A percentile compares a stretch with the other conserved stretches of the same genome.
Conservation (phyloP, 2,113 vertebrate genomes). For the Seriola rivoliana region DNA sequence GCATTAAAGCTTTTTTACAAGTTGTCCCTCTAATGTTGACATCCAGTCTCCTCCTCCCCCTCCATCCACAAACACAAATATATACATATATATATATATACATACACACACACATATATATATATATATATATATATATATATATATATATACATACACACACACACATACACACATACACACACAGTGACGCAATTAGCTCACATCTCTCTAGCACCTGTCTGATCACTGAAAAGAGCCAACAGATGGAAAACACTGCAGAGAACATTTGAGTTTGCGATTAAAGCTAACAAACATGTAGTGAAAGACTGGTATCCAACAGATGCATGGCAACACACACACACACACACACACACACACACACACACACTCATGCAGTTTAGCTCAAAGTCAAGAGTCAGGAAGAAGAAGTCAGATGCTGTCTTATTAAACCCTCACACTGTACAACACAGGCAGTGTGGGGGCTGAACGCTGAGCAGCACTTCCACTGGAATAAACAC, state of each 20-base stretch:
- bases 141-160: neutral
- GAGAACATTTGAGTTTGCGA: slow-evolving; percentile 27
- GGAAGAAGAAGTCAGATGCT: slow-evolving; percentile 27
- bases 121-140: neutral
- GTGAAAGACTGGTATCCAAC: slow-evolving; percentile 35
- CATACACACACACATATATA: neutral
- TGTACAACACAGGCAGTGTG: slow-evolving; percentile 16
- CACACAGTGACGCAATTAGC: slow-evolving; percentile 9
- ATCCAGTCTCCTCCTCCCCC: neutral
- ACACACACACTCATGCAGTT: neutral
- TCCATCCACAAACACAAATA: neutral
- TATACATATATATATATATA: neutral
- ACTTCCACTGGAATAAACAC: neutral
- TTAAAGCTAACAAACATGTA: slow-evolving; percentile 31
- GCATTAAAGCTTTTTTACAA: slow-evolving; percentile 2
- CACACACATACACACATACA: neutral
- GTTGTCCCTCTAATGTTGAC: neutral
- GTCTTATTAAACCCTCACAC: slow-evolving; percentile 61
- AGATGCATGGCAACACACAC: slow-evolving; percentile 29
- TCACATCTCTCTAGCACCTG: slow-evolving; percentile 34
- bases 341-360: slow-evolving; percentile 9
- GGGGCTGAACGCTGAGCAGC: neutral
- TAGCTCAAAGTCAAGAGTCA: slow-evolving; percentile 10
- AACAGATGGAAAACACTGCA: slow-evolving; percentile 51
- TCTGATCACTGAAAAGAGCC: slow-evolving; percentile 24